These are phyloP conservation scores for Microplitis deprimator DNA, from an alignment of 2,888 invertebrate genomes.

Conservation along the genomic window DNA sequence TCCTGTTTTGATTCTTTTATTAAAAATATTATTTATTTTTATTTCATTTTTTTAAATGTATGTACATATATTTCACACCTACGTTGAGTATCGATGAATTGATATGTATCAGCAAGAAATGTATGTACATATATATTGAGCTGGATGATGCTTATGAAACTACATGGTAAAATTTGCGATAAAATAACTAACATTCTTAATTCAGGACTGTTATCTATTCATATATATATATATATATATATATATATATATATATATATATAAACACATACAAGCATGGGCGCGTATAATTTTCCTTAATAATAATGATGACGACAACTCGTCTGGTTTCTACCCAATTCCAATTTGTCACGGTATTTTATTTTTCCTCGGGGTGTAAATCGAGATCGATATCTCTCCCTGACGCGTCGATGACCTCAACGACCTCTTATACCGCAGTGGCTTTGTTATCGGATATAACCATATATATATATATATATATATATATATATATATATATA, in stretches of 20 bases:
- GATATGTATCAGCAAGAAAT: background rate
- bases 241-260: background rate
- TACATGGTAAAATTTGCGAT: background rate
- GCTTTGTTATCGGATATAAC: conserved; percentile 42
- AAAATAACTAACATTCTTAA: background rate
- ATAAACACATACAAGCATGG: no score
- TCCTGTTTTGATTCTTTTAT: background rate
- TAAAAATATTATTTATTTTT: background rate
- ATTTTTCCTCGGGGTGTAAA: conserved; percentile 35
- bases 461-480: conserved; percentile 17
- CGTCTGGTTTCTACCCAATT: conserved; percentile 22
- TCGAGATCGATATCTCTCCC: conserved; percentile 40
- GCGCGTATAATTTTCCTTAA: background rate
- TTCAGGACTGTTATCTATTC: background rate
- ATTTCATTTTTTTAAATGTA: background rate
- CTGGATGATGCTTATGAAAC: background rate
- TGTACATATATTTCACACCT: background rate
- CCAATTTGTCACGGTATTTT: conserved; percentile 43
- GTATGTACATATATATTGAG: background rate
- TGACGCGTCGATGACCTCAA: conserved; percentile 30
- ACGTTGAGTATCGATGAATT: background rate
- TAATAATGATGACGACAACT: background rate
- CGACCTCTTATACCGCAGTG: conserved; percentile 32
- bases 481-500: no score
- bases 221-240: background rate